These are phyloP conservation scores for Cyprinella venusta DNA, from an alignment of 2,797 vertebrate species.

Conservation along the genomic window DNA sequence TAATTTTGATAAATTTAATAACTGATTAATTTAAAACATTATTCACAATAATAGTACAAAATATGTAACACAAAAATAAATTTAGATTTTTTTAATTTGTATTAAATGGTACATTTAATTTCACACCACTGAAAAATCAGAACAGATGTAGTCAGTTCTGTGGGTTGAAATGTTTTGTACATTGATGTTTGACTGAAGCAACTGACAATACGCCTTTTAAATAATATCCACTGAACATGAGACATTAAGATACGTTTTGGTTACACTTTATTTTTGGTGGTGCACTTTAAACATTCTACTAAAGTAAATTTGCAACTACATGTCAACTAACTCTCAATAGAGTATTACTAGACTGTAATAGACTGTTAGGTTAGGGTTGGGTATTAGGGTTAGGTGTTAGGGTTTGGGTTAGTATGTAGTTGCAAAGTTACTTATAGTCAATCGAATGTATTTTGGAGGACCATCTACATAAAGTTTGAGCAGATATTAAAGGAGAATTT, in stretches of 20 bases:
- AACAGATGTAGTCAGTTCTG: not conserved
- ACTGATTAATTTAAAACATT: not conserved
- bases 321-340: no score
- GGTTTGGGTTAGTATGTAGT: no score
- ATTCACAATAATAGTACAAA: not conserved
- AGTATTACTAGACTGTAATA: no score
- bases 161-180: conserved; percentile 1
- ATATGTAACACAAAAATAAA: not conserved
- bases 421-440: not conserved
- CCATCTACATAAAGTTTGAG: not conserved
- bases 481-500: no score
- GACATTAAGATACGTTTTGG: no score
- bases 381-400: no score
- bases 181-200: not conserved
- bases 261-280: no score
- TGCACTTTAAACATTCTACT: no score
- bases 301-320: no score
- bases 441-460: not conserved
- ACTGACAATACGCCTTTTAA: no score
- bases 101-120: not conserved
- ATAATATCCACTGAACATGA: no score
- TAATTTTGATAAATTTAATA: not conserved
- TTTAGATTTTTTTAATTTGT: not conserved
- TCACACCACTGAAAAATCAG: not conserved
- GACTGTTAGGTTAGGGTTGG: no score